Base-by-base conservation (phyloP, 2,888 invertebrate species). In the Limulus polyphemus region DNA sequence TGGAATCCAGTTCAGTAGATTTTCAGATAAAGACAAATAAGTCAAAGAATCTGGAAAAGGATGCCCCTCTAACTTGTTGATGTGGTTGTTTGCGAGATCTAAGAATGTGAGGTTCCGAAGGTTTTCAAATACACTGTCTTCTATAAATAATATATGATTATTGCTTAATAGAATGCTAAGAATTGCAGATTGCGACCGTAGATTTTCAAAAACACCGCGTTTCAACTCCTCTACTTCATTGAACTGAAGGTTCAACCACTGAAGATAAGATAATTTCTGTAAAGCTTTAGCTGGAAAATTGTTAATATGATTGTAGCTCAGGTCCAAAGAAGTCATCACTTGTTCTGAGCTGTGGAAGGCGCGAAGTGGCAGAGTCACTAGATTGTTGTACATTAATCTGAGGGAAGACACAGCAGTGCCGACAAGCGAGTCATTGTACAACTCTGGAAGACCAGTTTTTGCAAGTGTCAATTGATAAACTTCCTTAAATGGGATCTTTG, bases 21-120 rank as follows among this genome's bases (percentile, higher is more conserved):
- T 88, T 74, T 84, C 83, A 65, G 87, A 85, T 67, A 87, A 75
- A 73, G 87, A 87, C 56, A 87, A 78, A 56, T 86, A 84, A 69
- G 84, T 84, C 56, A 87, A 75, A 66, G 83, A 82, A 14, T 81
- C 75, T 11, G 88, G 86, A 14, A 88, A 75, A 65, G 83, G 81
- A 63, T 82, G 80, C 61, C 81, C 79, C 60, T 81, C 81, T 63
- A 88, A 79, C 65, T 80, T 80, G 62, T 81, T 79, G 65, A 88
- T 80, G 72, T 84, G 82, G 76, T 88, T 88, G 69, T 83, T 83
- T 74, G 88, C 87, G 65, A 88, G 76, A 73, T 85, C 84, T 56
- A 86, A 75, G 77, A 83, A 83, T 13, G 81, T 75, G 54, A 85
- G 77, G 56, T 80, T 65, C 47, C 83, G 83, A 65, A 91, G 79